A percentile compares a stretch with the other conserved stretches of the same genome.
Conservation (phyloP, 30 jellyfish, hydroid and myxozoan genomes). For the Mastigias papua region DNA sequence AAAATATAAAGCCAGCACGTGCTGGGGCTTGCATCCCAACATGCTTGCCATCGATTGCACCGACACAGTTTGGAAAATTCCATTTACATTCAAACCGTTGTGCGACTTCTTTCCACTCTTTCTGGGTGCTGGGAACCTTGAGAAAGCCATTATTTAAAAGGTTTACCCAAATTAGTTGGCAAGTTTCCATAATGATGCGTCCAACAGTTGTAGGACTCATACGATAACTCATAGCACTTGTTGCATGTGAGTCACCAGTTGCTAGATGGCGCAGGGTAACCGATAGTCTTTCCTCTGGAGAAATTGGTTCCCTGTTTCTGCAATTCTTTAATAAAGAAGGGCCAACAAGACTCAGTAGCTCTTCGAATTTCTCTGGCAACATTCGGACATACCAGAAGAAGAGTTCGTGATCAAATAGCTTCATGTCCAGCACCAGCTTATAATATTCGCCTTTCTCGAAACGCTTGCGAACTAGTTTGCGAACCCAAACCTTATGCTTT, state of each 20-base stretch:
- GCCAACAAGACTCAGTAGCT: constrained; percentile 52
- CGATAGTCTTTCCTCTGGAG: constrained; percentile 71
- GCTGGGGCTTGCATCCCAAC: constrained; percentile 76
- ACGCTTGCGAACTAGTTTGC: constrained; percentile 25
- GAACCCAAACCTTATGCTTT: constrained; percentile 40
- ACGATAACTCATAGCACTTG: constrained; percentile 75
- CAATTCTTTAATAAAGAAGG: constrained; percentile 37
- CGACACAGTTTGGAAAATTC: constrained; percentile 71
- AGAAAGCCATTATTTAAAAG: constrained; percentile 56
- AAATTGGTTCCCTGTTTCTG: constrained; percentile 17
- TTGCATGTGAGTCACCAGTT: constrained; percentile 77
- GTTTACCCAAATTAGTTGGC: constrained; percentile 46
- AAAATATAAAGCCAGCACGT: constrained; percentile 62
- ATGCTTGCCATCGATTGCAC: constrained; percentile 73
- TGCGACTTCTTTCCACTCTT: constrained; percentile 59
- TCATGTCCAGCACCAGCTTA: constrained; percentile 57
- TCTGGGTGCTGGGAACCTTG: constrained; percentile 47
- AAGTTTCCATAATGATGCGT: constrained; percentile 53
- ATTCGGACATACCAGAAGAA: constrained; percentile 51
- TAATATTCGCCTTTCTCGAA: constrained; percentile 61
- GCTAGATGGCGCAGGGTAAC: constrained; percentile 70
- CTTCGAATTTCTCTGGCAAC: constrained; percentile 47
- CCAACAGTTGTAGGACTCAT: constrained; percentile 74
- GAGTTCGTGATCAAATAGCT: constrained; percentile 60
- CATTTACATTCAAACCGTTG: no score